phyloP scores from a whole-genome alignment of 2,888 invertebrate genomes.

The Folsomia candida region DNA sequence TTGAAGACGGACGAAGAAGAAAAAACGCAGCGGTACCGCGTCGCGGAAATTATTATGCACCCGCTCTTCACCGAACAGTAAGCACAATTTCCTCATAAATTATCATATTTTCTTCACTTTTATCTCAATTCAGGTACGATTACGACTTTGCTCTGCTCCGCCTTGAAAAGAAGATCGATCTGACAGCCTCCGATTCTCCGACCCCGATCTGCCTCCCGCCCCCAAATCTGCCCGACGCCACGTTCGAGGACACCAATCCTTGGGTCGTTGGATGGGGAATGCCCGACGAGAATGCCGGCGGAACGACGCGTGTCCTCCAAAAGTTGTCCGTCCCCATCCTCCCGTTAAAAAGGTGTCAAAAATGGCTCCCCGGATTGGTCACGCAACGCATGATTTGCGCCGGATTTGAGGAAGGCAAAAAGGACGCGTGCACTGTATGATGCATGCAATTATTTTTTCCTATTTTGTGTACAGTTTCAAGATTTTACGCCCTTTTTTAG shows the following conservation, averaged over 20 bases:
- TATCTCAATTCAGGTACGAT: conserved; percentile 35
- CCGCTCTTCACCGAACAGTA: conserved; percentile 32
- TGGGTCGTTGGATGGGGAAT: conserved; percentile 42
- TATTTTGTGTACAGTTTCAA: neutral
- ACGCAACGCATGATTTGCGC: conserved; percentile 43
- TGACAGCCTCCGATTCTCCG: conserved; percentile 32
- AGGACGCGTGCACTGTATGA: conserved; percentile 19
- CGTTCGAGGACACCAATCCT: conserved; percentile 17
- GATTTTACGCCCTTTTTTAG: conserved; percentile 16
- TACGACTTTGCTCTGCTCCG: conserved; percentile 43
- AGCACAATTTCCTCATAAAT: neutral
- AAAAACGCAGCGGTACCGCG: conserved; percentile 37
- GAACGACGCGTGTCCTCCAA: conserved; percentile 44
- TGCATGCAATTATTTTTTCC: neutral
- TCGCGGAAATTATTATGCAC: conserved; percentile 44
- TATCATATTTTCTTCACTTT: too few species aligned
- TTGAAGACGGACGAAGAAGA: conserved; percentile 40
- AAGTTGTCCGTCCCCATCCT: conserved; percentile 44
- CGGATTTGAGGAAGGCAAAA: conserved; percentile 24
- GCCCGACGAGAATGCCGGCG: conserved; percentile 40
- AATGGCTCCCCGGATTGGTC: conserved; percentile 22
- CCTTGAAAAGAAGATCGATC: conserved; percentile 39
- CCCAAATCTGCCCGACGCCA: neutral
- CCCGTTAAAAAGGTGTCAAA: conserved; percentile 20
- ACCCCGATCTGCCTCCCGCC: conserved; percentile 47